phyloP scores from a whole-genome alignment of 2,797 vertebrate species.

The Oreochromis grahami region DNA sequence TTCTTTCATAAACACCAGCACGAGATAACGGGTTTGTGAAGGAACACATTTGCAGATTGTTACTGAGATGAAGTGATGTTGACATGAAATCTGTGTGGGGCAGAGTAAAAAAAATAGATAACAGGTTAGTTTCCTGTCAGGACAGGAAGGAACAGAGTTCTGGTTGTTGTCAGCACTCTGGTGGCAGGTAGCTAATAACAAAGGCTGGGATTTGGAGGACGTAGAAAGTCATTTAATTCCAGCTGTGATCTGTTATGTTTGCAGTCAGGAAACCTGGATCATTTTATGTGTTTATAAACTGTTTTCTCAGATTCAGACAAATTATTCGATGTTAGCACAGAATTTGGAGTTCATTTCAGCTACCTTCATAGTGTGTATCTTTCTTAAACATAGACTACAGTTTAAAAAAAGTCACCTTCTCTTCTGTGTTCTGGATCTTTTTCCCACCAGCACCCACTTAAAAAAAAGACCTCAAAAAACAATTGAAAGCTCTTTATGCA shows the following conservation, averaged over 20 bases:
- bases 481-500: background rate
- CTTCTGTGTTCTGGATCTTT: slow-evolving; percentile 1
- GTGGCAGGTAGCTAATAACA: slow-evolving; percentile 13
- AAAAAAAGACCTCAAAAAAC: background rate
- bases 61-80: slow-evolving; percentile 33
- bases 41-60: slow-evolving; percentile 40
- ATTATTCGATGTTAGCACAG: background rate
- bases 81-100: slow-evolving; percentile 38
- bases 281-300: slow-evolving; percentile 13
- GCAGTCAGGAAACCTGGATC: slow-evolving; percentile 27
- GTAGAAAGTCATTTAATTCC: slow-evolving; percentile 13
- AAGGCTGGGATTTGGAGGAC: slow-evolving; percentile 11
- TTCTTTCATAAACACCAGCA: background rate
- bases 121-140: slow-evolving; percentile 45
- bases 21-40: background rate
- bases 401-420: background rate
- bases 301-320: slow-evolving; percentile 28
- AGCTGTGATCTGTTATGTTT: background rate
- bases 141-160: slow-evolving; percentile 58
- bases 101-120: slow-evolving; percentile 29
- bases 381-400: background rate
- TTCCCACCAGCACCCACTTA: background rate
- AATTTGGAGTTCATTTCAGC: slow-evolving; percentile 10
- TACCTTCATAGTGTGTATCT: background rate
- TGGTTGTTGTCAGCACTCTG: slow-evolving; percentile 47